Evolutionary conservation across 1,140 invertebrate genomes (phyloP).

Genomic region (Homarus americanus): DNA sequence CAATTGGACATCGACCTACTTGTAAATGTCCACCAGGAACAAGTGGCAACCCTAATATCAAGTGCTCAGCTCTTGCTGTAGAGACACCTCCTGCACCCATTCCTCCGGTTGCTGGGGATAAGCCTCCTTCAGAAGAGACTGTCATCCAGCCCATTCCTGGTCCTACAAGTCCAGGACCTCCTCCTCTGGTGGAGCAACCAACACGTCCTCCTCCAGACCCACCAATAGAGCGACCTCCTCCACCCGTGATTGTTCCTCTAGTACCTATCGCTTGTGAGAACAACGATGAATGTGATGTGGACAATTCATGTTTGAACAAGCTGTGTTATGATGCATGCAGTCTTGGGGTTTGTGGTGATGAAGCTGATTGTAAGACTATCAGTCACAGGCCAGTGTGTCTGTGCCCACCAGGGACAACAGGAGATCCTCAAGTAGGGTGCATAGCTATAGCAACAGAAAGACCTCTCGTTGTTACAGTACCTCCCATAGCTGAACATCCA

Average conservation of each 20-base stretch:
- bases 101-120: conserved; percentile 12
- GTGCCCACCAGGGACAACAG: conserved; percentile 78
- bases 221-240: conserved; percentile 31
- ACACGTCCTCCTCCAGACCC: conserved; percentile 32
- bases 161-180: neutral
- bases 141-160: conserved; percentile 17
- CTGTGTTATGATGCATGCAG: conserved; percentile 91
- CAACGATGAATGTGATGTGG: conserved; percentile 87
- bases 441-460: conserved; percentile 80
- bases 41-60: conserved; percentile 53
- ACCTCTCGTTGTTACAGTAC: neutral
- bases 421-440: conserved; percentile 79
- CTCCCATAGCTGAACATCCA: neutral
- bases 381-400: conserved; percentile 76
- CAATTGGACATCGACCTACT: conserved; percentile 28
- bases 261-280: conserved; percentile 62
- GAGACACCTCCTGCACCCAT: neutral
- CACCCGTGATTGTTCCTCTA: conserved; percentile 44
- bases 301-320: conserved; percentile 91
- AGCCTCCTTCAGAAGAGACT: neutral
- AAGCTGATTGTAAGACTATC: conserved; percentile 76
- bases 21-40: conserved; percentile 58
- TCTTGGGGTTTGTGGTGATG: conserved; percentile 77
- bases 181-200: conserved; percentile 32
- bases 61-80: conserved; percentile 33